phyloP scores from a whole-genome alignment of 2,888 invertebrate genomes.

The Machimus atricapillus region DNA sequence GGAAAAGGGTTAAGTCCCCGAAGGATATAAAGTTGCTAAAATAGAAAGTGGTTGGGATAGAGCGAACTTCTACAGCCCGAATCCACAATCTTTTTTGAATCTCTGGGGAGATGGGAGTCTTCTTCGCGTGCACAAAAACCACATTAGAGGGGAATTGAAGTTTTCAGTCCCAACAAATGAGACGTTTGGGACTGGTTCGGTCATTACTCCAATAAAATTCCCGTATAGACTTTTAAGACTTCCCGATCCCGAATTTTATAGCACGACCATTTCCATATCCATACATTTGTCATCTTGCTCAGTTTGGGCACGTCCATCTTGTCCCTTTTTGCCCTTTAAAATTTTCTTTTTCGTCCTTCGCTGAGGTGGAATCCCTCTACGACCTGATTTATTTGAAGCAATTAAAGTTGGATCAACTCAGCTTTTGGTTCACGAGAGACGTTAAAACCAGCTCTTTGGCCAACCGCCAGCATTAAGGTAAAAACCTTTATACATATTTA shows the following conservation, averaged over 20 bases:
- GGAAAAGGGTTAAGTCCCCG: constrained; percentile 23
- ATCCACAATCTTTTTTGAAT: not conserved
- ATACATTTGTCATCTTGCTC: not conserved
- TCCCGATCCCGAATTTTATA: not conserved
- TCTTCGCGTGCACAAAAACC: not conserved
- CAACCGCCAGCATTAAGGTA: not conserved
- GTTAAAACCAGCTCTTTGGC: not conserved
- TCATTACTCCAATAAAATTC: not conserved
- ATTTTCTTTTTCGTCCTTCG: not conserved
- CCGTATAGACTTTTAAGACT: not conserved
- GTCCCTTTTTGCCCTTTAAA: not conserved
- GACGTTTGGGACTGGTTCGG: not conserved
- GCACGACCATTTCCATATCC: not conserved
- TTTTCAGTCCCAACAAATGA: not conserved
- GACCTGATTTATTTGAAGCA: not conserved
- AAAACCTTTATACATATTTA: not conserved
- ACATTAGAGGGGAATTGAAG: not conserved
- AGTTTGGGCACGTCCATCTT: not conserved
- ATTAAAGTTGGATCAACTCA: not conserved
- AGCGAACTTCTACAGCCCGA: not conserved
- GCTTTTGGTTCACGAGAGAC: not conserved
- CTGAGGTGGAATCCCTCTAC: not conserved
- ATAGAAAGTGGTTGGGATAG: constrained; percentile 11
- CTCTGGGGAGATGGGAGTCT: not conserved
- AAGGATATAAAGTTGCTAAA: constrained; percentile 10